Conservation (phyloP, 1,140 invertebrate species). For the Drosophila aff. region DNA sequence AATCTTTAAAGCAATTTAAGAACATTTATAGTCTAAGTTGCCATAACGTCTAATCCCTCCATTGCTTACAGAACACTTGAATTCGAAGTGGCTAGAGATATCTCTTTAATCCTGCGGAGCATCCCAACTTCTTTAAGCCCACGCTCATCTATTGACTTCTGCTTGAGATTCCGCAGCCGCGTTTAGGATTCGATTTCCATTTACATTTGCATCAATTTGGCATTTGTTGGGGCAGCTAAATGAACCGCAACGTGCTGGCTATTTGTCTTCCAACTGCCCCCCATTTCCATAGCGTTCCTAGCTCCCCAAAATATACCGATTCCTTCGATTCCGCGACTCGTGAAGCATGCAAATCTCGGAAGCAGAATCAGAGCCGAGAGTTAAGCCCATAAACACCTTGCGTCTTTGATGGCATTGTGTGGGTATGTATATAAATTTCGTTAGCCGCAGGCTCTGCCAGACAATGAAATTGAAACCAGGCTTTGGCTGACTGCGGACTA, state of each 20-base stretch:
- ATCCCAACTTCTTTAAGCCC: slow-evolving; percentile 1
- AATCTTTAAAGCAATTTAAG: not conserved
- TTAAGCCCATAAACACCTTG: slow-evolving; percentile 74
- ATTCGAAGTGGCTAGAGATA: not conserved
- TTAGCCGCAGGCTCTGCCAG: slow-evolving; percentile 56
- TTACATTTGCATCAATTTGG: slow-evolving; percentile 74
- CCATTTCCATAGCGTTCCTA: not conserved
- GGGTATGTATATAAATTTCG: slow-evolving; percentile 49
- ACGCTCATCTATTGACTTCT: slow-evolving; percentile 24
- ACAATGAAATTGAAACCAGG: slow-evolving; percentile 74
- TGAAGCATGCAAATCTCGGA: slow-evolving; percentile 64
- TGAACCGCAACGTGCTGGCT: slow-evolving; percentile 59
- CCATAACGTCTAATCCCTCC: not conserved
- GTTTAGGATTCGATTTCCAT: slow-evolving; percentile 47
- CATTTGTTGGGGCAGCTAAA: slow-evolving; percentile 68
- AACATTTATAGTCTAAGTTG: not conserved
- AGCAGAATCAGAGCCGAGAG: slow-evolving; percentile 31
- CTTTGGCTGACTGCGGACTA: slow-evolving; percentile 21
- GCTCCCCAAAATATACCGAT: not conserved
- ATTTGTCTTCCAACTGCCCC: slow-evolving; percentile 51
- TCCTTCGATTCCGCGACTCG: slow-evolving; percentile 31
- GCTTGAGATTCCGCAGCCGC: slow-evolving; percentile 52
- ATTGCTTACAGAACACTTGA: too few species aligned
- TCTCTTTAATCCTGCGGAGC: slow-evolving; percentile 1
- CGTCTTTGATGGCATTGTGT: slow-evolving; percentile 60